Percentiles rank a stretch among this genome's conserved stretches.
Evolutionary conservation across 2,888 invertebrate species (phyloP).

Genomic region (Sinohyriopsis cumingii): DNA sequence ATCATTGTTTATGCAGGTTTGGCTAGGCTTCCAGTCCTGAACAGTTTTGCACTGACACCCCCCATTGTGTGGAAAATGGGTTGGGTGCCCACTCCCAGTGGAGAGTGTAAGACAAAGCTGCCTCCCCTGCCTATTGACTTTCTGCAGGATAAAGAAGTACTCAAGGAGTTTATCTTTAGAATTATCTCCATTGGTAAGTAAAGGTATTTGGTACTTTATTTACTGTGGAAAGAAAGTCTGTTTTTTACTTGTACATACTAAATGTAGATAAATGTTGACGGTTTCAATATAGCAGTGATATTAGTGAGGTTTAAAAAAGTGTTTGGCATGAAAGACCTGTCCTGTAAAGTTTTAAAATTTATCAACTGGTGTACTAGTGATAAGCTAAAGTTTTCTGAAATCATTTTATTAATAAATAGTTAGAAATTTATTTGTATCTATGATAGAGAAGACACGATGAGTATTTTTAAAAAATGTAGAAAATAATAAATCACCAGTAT

Average conservation of each 20-base stretch:
- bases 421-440: too few species aligned
- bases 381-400: too few species aligned
- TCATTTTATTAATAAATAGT: too few species aligned
- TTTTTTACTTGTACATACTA: too few species aligned
- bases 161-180: conserved; percentile 84
- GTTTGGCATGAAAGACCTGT: neutral
- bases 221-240: too few species aligned
- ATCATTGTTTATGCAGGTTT: conserved; percentile 70
- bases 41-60: conserved; percentile 80
- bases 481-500: too few species aligned
- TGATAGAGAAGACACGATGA: too few species aligned
- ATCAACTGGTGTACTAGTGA: too few species aligned
- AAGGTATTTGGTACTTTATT: neutral
- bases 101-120: conserved; percentile 71
- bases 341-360: too few species aligned
- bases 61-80: conserved; percentile 79
- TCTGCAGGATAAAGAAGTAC: conserved; percentile 86
- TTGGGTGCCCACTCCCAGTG: conserved; percentile 75
- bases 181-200: conserved; percentile 76
- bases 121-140: conserved; percentile 81
- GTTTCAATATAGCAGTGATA: neutral
- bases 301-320: neutral
- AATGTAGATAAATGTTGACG: neutral
- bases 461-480: too few species aligned
- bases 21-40: conserved; percentile 78